Evolutionary conservation across 1,140 invertebrate genomes (phyloP).

Genomic region (Drosophila ambigua): DNA sequence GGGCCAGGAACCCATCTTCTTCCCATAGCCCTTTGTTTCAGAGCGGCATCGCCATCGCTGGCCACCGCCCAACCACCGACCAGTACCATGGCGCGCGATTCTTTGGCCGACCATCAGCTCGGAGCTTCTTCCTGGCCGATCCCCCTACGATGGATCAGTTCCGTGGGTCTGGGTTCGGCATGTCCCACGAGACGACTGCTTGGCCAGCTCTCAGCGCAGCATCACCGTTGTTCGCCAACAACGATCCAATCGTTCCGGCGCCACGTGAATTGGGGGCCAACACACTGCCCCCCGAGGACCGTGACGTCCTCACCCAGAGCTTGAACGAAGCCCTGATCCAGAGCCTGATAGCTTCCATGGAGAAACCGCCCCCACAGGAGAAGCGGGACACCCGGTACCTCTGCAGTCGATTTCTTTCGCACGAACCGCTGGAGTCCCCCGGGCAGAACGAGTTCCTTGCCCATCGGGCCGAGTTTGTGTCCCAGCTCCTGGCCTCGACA

Average conservation of each 20-base stretch:
- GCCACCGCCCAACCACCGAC: no score
- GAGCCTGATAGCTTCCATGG: not conserved
- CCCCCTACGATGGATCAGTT: no score
- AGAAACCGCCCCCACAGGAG: constrained; percentile 13
- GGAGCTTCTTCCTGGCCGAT: not conserved
- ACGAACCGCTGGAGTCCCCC: not conserved
- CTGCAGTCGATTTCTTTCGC: constrained; percentile 49
- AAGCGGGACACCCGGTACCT: constrained; percentile 49
- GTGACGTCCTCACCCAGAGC: not conserved
- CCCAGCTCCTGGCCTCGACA: constrained; percentile 58
- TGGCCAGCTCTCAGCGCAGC: no score
- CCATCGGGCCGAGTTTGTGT: constrained; percentile 61
- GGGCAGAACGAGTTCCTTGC: constrained; percentile 40
- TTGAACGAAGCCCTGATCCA: not conserved
- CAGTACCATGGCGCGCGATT: no score
- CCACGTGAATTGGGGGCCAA: constrained; percentile 22
- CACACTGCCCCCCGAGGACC: constrained; percentile 20
- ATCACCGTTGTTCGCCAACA: no score
- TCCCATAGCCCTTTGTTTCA: not conserved
- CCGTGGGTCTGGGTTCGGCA: no score
- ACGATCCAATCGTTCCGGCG: no score
- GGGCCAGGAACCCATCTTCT: not conserved
- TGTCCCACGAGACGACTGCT: no score
- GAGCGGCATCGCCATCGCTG: not conserved
- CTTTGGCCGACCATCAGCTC: not conserved